Evolutionary conservation across 2,888 invertebrate genomes (phyloP).

Genomic region (Troides aeacus): DNA sequence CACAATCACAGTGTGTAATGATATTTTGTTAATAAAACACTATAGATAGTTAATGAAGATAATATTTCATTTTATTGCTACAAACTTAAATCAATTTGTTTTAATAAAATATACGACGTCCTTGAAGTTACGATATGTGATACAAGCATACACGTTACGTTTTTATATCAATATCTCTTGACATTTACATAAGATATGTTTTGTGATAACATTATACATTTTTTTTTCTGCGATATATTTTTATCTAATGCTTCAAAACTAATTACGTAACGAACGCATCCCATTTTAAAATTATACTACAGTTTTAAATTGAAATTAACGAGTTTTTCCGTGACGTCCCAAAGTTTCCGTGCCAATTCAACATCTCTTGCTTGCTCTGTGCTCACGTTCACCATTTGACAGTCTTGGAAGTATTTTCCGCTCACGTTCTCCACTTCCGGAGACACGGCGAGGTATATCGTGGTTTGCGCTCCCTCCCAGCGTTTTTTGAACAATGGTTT

Average conservation of each 20-base stretch:
- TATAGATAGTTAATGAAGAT: not conserved
- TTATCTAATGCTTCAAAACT: not conserved
- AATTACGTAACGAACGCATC: not conserved
- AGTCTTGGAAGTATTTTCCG: constrained; percentile 83
- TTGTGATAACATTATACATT: not conserved
- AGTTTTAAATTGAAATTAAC: constrained; percentile 38
- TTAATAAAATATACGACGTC: not conserved
- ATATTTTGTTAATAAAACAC: not conserved
- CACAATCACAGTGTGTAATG: not conserved
- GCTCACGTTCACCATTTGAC: constrained; percentile 54
- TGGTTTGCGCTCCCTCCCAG: constrained; percentile 72
- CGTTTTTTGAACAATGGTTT: constrained; percentile 44
- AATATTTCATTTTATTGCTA: not conserved
- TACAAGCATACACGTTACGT: no score
- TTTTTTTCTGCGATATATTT: not conserved
- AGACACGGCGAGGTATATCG: constrained; percentile 76
- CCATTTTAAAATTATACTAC: not conserved
- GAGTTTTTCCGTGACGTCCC: constrained; percentile 80
- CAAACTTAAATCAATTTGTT: not conserved
- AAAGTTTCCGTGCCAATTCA: constrained; percentile 79
- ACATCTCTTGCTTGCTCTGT: constrained; percentile 69
- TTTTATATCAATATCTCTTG: no score
- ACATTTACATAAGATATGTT: not conserved
- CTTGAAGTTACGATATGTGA: no score
- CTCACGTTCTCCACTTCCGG: constrained; percentile 78